Base-by-base conservation (phyloP, 2,888 invertebrate species). In the Stegophylla sp. region DNA sequence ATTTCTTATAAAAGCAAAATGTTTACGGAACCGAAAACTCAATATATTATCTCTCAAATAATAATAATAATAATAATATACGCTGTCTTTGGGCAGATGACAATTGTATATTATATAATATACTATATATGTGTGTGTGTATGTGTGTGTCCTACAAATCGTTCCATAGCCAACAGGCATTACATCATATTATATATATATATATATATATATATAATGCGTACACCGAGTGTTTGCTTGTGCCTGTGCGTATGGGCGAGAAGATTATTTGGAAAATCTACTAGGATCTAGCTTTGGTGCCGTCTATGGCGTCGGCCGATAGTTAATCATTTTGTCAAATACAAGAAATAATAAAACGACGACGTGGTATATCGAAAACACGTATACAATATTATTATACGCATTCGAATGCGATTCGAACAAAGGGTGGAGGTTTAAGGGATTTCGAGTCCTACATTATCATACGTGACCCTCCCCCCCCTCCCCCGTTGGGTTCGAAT, bases 381-480 rank as follows among this genome's bases (percentile, higher is more conserved):
- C 15, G 10, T 28, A 28, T 67, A 20, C n/a, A n/a, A n/a, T n/a
- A n/a, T n/a, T n/a, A n/a, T n/a, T n/a, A n/a, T n/a, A n/a, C n/a
- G n/a, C n/a, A 12, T 53, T 53, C 13, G 23, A 12, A 69, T 53
- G n/a, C 1, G 61, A 73, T 73, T 13, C 72, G 41, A 59, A 69
- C 71, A 61, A 59, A 45, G 45, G n/a, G 61, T 12, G 26, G 73
- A 13, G 73, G 26, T 61, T 41, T n/a, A 69, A 69, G 26, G 73
- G 45, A 53, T 73, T 72, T 61, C 45, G n/a, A 45, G 45, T 45
- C 73, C 26, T 9, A 73, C 45, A 61, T 61, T 61, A 61, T 73
- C 59, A n/a, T 73, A 61, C 73, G n/a, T n/a, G n/a, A n/a, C n/a
- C n/a, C n/a, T n/a, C n/a, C n/a, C n/a, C n/a, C n/a, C n/a, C n/a